Base-by-base conservation (phyloP, 2,797 vertebrate genomes). In the Malurus splendens region DNA sequence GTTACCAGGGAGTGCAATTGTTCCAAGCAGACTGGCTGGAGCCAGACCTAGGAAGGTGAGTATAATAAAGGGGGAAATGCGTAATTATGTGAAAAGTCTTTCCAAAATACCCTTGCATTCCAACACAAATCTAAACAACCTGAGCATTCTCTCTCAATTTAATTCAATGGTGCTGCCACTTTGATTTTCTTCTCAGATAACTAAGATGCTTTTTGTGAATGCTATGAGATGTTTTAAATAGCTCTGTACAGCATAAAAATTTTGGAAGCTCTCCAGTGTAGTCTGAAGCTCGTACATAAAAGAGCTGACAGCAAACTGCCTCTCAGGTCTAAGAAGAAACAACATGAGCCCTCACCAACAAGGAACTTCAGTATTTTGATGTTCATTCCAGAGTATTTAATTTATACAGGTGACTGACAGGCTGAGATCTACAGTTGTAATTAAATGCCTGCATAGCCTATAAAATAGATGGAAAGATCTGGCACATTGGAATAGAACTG, bases 31-130 rank as follows among this genome's bases (percentile, higher is more conserved):
- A 98, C 97, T 95, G 93, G 96, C 96, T 93, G 95, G 96, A 98
- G 97, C 97, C 97, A 93, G 93, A 95, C 95, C 95, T 97, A 96
- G 96, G 96, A 98, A 98, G 95, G 95, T 97, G 97, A 98, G 95
- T 93, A 66, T 86, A 95, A 89, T 76, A 96, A 95, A 95, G 78
- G 84, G 95, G 85, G 88, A 96, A 95, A 94, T 28, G 6, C 72
- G 72, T 42, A 94, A 95, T 91, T 92, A 93, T 50, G 68, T 82
- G 78, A 89, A 61, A 81, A 86, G 61, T 45, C 76, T 92, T 86
- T 42, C 64, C 1, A 0, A 86, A 88, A 81, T 41, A 67, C 18
- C 20, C 66, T 77, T 80, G 65, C 55, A 90, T 94, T 95, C 70
- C 82, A 94, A 64, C 1, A 24, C n/a, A 91, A 62, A 92, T 57